Percentiles rank a stretch among this genome's conserved stretches.
Conservation (phyloP, 2,797 vertebrate genomes). For the Leptatherina wallacei region DNA sequence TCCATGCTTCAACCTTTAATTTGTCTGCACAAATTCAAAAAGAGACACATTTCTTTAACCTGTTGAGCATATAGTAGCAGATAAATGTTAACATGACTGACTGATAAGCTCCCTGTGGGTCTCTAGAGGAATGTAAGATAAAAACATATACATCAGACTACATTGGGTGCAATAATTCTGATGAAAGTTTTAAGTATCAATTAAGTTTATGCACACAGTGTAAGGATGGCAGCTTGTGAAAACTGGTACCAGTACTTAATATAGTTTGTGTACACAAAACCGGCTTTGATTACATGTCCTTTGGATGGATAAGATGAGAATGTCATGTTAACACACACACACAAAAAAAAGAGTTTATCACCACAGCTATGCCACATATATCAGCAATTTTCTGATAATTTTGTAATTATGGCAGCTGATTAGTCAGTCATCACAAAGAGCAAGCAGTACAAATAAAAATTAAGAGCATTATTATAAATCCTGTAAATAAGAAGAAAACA, state of each 20-base stretch:
- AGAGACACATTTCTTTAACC: neutral
- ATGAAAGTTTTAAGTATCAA: neutral
- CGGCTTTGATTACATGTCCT: neutral
- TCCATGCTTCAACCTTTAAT: neutral
- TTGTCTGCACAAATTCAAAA: neutral
- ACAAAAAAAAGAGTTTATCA: conserved; percentile 53
- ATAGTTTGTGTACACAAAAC: neutral
- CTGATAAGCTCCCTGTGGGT: neutral
- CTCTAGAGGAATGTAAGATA: neutral
- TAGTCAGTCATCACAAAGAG: conserved; percentile 32
- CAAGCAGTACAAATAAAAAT: conserved; percentile 31
- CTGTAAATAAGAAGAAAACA: conserved; percentile 21
- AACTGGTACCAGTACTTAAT: neutral
- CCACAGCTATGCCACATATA: conserved; percentile 38
- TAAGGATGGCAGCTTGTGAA: neutral
- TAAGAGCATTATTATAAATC: conserved; percentile 17
- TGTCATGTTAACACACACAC: neutral
- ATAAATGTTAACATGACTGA: conserved; percentile 3
- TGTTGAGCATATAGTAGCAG: neutral
- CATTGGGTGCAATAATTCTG: neutral
- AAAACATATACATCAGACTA: neutral
- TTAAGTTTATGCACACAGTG: neutral
- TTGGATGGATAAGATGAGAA: neutral
- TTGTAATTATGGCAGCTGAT: conserved; percentile 38
- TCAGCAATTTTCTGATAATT: conserved; percentile 39